phyloP scores from a whole-genome alignment of 1,140 invertebrate species.

The Anthonomus grandis region DNA sequence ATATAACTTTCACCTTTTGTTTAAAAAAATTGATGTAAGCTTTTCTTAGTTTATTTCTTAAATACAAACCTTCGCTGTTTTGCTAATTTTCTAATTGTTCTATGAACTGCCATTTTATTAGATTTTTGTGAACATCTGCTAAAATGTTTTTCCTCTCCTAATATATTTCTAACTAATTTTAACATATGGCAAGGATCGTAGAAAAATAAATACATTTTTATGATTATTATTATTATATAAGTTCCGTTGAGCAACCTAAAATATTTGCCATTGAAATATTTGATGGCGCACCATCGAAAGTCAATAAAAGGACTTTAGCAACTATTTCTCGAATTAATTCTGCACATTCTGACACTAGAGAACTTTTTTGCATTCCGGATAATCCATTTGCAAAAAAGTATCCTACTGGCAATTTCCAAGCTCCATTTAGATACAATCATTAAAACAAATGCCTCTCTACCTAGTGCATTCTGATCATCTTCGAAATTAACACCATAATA shows the following conservation, averaged over 20 bases:
- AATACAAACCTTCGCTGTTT: constrained; percentile 2
- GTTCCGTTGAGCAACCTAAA: constrained; percentile 5
- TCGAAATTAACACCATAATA: constrained; percentile 13
- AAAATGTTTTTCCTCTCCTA: constrained; percentile 8
- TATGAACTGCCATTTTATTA: constrained; percentile 8
- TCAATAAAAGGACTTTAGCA: constrained; percentile 5
- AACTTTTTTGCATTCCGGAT: constrained; percentile 10
- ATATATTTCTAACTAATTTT: constrained; percentile 25
- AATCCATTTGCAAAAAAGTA: constrained; percentile 17
- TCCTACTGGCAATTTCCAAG: constrained; percentile 19
- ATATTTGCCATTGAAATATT: constrained; percentile 13
- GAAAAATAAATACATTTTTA: constrained; percentile 8
- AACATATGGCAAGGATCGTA: constrained; percentile 19
- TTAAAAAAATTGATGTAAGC: constrained; percentile 8
- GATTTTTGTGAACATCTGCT: constrained; percentile 5
- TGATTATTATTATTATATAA: constrained; percentile 2
- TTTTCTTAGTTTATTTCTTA: constrained; percentile 9
- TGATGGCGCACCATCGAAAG: constrained; percentile 10
- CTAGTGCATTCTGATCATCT: constrained; percentile 5
- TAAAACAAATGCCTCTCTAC: constrained; percentile 16
- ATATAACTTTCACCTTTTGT: constrained; percentile 17
- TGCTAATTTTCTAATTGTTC: constrained; percentile 6
- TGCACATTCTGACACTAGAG: constrained; percentile 5
- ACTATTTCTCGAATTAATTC: constrained; percentile 8
- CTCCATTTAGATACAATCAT: constrained; percentile 17